A percentile compares a stretch with the other conserved stretches of the same genome.
phyloP scores from a whole-genome alignment of 2,113 vertebrate species.

The Chroicocephalus ridibundus region DNA sequence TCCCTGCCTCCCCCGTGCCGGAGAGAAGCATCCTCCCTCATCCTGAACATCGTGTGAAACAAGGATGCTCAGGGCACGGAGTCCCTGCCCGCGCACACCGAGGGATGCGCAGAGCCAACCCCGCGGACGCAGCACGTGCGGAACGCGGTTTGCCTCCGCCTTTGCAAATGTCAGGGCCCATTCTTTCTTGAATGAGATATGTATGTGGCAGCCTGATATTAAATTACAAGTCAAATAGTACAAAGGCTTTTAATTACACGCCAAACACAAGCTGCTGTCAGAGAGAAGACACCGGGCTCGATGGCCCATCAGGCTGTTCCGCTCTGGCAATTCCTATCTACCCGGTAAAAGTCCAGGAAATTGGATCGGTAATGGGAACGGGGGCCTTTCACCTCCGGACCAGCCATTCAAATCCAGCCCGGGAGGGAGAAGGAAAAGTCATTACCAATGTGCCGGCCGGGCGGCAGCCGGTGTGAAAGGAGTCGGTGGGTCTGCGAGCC shows the following conservation, averaged over 20 bases:
- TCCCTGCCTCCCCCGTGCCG: accelerated
- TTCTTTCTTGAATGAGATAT: constrained; percentile 12
- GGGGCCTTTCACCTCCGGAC: constrained; percentile 79
- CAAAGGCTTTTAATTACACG: constrained; percentile 61
- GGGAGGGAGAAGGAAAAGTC: constrained; percentile 56
- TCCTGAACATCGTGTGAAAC: accelerated
- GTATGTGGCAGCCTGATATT: constrained; percentile 1
- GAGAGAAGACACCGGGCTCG: constrained; percentile 66
- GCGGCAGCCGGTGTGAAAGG: neutral
- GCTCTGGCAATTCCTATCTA: constrained; percentile 76
- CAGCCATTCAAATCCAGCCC: constrained; percentile 56
- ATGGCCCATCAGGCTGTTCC: constrained; percentile 75
- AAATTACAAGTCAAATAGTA: constrained; percentile 64
- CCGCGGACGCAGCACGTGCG: accelerated
- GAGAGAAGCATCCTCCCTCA: neutral
- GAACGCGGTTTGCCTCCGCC: neutral
- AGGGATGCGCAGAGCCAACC: neutral
- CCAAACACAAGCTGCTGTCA: constrained; percentile 61
- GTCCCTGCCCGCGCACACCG: accelerated
- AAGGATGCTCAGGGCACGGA: accelerated
- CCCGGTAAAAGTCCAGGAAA: constrained; percentile 73
- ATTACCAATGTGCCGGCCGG: neutral
- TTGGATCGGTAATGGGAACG: constrained; percentile 80
- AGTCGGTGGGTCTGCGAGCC: neutral
- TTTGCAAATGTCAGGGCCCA: neutral